Percentiles rank a stretch among this genome's conserved stretches.
These are phyloP conservation scores for Chloroceryle amazona DNA, from an alignment of 2,797 vertebrate genomes.

Conservation along the genomic window DNA sequence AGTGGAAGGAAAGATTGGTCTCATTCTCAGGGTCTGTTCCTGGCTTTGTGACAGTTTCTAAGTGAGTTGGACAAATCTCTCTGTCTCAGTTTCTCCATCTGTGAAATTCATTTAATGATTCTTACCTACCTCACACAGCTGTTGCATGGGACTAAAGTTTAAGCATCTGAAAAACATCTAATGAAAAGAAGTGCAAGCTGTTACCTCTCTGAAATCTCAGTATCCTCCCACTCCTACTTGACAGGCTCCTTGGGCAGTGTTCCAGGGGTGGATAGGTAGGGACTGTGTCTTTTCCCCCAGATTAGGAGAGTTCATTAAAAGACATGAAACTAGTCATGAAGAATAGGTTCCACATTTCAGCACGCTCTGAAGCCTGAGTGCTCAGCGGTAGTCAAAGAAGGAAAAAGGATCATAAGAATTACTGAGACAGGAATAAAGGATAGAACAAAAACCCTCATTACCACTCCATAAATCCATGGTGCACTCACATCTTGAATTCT, in stretches of 20 bases:
- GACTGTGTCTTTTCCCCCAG: background rate
- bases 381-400: constrained; percentile 5
- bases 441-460: constrained; percentile 34
- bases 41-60: constrained; percentile 28
- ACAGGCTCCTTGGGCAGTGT: background rate
- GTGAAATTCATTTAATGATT: constrained; percentile 41
- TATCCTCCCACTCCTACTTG: background rate
- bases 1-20: background rate
- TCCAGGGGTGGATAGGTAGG: background rate
- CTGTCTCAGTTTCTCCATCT: constrained; percentile 52
- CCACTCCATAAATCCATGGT: background rate
- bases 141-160: background rate
- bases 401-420: constrained; percentile 40
- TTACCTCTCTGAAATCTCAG: constrained; percentile 14
- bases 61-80: background rate
- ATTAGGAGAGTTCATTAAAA: constrained; percentile 41
- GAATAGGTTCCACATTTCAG: background rate
- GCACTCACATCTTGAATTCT: background rate
- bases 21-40: background rate
- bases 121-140: constrained; percentile 36
- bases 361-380: background rate
- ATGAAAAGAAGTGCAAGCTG: background rate
- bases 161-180: background rate
- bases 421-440: constrained; percentile 41
- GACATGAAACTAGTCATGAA: background rate